These are phyloP conservation scores for Oostethus manadensis DNA, from an alignment of 2,113 vertebrate species.

Conservation along the genomic window DNA sequence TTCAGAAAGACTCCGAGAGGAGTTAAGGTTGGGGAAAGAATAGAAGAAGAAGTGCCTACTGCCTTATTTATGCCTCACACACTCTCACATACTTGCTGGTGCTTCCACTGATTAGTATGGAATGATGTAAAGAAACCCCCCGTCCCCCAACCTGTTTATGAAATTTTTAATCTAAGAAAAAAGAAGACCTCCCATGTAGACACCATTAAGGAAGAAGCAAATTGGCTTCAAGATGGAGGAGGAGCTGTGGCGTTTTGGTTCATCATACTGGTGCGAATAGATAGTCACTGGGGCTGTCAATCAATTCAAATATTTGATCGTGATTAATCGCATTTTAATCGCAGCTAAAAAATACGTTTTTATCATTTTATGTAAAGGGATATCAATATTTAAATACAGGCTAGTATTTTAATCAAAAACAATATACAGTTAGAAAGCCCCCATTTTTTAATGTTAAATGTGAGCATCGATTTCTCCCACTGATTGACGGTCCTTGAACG, in stretches of 20 bases:
- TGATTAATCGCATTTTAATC: no score
- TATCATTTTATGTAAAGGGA: no score
- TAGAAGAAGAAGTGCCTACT: slow-evolving; percentile 31
- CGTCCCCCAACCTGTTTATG: background rate
- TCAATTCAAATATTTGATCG: no score
- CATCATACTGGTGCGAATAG: background rate
- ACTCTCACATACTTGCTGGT: slow-evolving; percentile 20
- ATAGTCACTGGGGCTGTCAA: no score
- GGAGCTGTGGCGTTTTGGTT: background rate
- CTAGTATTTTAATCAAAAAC: no score
- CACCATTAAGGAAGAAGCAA: slow-evolving; percentile 60
- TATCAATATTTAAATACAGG: no score
- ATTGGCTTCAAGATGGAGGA: slow-evolving; percentile 50
- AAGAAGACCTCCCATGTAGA: slow-evolving; percentile 53
- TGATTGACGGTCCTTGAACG: no score
- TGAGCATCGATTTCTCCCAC: no score
- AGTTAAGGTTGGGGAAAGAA: slow-evolving; percentile 7
- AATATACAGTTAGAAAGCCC: no score
- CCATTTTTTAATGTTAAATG: no score
- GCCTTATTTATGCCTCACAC: slow-evolving; percentile 43
- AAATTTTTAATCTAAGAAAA: slow-evolving; percentile 44
- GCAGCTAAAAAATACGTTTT: no score
- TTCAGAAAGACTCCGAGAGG: slow-evolving; percentile 46
- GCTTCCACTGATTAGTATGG: slow-evolving; percentile 50
- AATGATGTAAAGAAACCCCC: slow-evolving; percentile 46